Evolutionary conservation across 1,140 invertebrate genomes (phyloP).

Genomic region (Maniola jurtina): DNA sequence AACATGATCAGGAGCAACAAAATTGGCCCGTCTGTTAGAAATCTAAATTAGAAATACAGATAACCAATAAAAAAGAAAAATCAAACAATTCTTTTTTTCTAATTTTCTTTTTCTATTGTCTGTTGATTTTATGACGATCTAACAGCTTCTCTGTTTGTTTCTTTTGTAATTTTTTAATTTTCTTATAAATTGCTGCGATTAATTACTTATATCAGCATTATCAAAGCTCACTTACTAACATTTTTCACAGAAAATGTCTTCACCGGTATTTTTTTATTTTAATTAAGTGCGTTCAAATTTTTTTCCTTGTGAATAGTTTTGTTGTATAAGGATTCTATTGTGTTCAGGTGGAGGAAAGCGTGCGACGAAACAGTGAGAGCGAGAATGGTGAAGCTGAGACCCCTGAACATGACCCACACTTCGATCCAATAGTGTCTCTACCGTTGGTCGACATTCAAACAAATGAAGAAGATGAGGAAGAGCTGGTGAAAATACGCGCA

Average conservation of each 20-base stretch:
- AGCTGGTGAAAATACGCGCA: conserved; percentile 85
- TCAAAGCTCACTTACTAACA: not conserved
- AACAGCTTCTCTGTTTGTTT: conserved; percentile 26
- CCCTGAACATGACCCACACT: conserved; percentile 84
- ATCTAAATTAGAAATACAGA: too few species aligned
- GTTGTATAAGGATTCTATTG: conserved; percentile 29
- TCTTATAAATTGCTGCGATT: not conserved
- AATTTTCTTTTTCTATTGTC: too few species aligned
- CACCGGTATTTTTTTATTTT: conserved; percentile 46
- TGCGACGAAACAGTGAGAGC: conserved; percentile 68
- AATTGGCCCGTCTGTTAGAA: too few species aligned
- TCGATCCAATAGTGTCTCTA: conserved; percentile 86
- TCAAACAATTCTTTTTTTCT: not conserved
- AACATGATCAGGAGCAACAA: too few species aligned
- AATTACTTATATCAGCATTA: not conserved
- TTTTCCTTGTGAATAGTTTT: not conserved
- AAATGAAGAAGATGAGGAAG: conserved; percentile 89
- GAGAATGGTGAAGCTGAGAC: conserved; percentile 60
- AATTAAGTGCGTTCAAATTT: not conserved
- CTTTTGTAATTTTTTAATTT: conserved; percentile 19
- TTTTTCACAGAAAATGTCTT: conserved; percentile 48
- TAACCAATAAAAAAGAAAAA: too few species aligned
- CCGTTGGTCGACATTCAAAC: conserved; percentile 87
- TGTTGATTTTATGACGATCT: too few species aligned
- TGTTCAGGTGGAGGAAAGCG: conserved; percentile 63